Conservation (phyloP, 2,113 vertebrate genomes). For the Myotis yumanensis region DNA sequence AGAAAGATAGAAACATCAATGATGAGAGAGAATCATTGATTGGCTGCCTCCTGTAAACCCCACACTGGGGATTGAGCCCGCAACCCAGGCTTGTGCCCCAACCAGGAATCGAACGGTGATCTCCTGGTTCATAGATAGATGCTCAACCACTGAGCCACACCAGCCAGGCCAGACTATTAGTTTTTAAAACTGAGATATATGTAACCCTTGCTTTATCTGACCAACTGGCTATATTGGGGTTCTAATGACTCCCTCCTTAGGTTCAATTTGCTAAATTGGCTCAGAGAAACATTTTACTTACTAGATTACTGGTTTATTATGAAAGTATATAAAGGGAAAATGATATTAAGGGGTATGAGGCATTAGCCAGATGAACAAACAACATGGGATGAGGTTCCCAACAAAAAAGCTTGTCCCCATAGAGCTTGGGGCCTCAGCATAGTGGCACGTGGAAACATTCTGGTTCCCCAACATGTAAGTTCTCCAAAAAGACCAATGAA, state of each 20-base stretch:
- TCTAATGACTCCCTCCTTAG: neutral
- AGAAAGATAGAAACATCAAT: too few species aligned
- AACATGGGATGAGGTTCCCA: neutral
- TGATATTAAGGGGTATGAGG: neutral
- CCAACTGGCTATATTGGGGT: neutral
- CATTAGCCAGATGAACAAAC: neutral
- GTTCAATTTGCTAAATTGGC: neutral
- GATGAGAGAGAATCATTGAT: too few species aligned
- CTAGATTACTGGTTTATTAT: neutral
- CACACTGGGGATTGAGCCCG: too few species aligned
- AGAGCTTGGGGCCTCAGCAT: neutral
- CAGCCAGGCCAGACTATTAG: too few species aligned
- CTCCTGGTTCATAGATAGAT: too few species aligned
- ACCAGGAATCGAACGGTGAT: too few species aligned
- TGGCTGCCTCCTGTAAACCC: too few species aligned
- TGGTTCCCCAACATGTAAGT: neutral
- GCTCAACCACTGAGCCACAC: too few species aligned
- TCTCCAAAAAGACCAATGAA: neutral
- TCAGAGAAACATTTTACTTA: neutral
- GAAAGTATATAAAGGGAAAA: neutral
- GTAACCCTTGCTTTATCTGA: neutral
- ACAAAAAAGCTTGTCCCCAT: neutral
- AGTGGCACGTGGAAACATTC: neutral
- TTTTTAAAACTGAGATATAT: neutral
- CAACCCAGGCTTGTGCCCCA: too few species aligned